Evolutionary conservation across 2,888 invertebrate species (phyloP).

Genomic region (Cyclophora albipunctata): DNA sequence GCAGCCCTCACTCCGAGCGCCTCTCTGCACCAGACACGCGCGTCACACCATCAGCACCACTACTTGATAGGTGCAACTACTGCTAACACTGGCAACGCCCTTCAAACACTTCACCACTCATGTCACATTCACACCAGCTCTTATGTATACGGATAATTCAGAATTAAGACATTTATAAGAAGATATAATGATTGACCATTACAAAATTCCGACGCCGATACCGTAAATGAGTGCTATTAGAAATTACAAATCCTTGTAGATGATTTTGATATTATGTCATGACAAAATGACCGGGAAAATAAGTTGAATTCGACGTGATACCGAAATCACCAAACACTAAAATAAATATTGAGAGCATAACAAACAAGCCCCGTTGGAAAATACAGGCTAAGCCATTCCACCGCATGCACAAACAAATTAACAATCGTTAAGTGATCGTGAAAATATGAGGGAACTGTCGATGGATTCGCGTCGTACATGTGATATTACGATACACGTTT

Average conservation of each 20-base stretch:
- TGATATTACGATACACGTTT: background rate
- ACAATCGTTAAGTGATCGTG: constrained; percentile 25
- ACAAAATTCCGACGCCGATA: background rate
- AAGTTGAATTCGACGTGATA: background rate
- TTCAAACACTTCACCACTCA: background rate
- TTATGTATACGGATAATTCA: background rate
- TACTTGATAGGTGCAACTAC: constrained; percentile 3
- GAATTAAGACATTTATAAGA: background rate
- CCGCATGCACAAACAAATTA: constrained; percentile 40
- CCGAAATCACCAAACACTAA: background rate
- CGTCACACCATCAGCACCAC: constrained; percentile 43
- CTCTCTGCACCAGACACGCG: constrained; percentile 59
- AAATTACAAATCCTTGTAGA: background rate
- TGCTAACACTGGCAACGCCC: constrained; percentile 14
- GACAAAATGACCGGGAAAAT: background rate
- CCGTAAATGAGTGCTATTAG: background rate
- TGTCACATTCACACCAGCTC: background rate
- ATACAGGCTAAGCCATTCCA: constrained; percentile 15
- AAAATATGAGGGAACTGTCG: constrained; percentile 18
- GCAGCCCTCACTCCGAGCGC: constrained; percentile 36
- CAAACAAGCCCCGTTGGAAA: background rate
- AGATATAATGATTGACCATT: background rate
- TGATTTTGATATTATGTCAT: background rate
- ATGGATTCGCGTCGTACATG: background rate
- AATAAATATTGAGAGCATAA: background rate